Conservation (phyloP, 2,113 vertebrate species). For the Muscicapa adusta region DNA sequence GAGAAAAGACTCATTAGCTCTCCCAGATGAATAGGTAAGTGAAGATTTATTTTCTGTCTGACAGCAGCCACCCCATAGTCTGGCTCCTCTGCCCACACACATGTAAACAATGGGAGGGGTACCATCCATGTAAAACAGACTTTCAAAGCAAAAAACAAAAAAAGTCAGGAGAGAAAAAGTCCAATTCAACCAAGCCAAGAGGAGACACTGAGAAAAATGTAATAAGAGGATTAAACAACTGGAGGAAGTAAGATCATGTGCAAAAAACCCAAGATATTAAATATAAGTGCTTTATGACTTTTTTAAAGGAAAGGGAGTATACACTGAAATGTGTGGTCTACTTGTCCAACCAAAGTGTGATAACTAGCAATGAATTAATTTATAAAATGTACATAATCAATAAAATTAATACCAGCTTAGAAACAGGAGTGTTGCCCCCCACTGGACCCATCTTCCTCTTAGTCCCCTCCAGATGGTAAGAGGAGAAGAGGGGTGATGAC, state of each 20-base stretch:
- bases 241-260: neutral
- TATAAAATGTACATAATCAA: neutral
- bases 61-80: constrained; percentile 37
- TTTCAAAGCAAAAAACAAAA: constrained; percentile 35
- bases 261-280: neutral
- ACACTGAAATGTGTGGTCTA: neutral
- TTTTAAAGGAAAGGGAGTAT: neutral
- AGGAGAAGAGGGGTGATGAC: neutral
- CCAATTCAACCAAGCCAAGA: neutral
- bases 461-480: neutral
- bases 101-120: constrained; percentile 55
- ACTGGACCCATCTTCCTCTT: neutral
- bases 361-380: neutral
- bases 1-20: neutral
- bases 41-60: neutral
- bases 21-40: neutral
- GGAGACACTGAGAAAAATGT: neutral
- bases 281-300: neutral
- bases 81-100: constrained; percentile 51
- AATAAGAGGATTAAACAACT: neutral
- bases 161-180: neutral
- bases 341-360: neutral
- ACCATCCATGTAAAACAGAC: constrained; percentile 25
- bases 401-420: neutral
- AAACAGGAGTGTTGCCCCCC: neutral